Conservation (phyloP, 2,797 vertebrate species). For the Tokudaia tokunoshimensis region DNA sequence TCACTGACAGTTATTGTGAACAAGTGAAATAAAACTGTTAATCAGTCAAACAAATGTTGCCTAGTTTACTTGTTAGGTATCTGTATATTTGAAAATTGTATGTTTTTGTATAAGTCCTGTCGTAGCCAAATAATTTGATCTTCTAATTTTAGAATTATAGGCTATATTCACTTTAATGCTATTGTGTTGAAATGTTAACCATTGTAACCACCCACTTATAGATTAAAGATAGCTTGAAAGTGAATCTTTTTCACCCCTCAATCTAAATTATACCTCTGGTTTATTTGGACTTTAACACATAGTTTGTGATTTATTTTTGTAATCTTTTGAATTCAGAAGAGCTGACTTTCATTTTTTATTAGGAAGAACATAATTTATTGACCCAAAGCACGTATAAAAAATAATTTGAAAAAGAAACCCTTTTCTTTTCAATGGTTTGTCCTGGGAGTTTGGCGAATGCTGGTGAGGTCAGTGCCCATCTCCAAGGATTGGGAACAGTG, state of each 20-base stretch:
- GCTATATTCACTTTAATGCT: conserved; percentile 88
- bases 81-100: conserved; percentile 92
- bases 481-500: background rate
- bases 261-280: conserved; percentile 82
- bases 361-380: conserved; percentile 65
- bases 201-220: conserved; percentile 87
- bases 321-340: conserved; percentile 69
- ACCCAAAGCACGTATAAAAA: conserved; percentile 60
- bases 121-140: conserved; percentile 91
- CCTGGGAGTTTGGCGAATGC: background rate
- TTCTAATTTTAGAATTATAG: conserved; percentile 89
- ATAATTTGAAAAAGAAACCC: conserved; percentile 54
- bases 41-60: conserved; percentile 92
- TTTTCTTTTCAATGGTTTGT: conserved; percentile 22
- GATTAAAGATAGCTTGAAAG: conserved; percentile 88
- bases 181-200: conserved; percentile 86
- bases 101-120: conserved; percentile 91
- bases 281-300: conserved; percentile 78
- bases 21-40: conserved; percentile 93
- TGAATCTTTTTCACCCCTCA: conserved; percentile 79
- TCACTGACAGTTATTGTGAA: conserved; percentile 92
- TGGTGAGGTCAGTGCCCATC: background rate
- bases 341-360: conserved; percentile 66
- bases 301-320: conserved; percentile 76
- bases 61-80: conserved; percentile 91